Percentiles rank a stretch among this genome's conserved stretches.
These are phyloP conservation scores for Pipistrellus pygmaeus DNA, from an alignment of 2,797 vertebrate genomes.

Conservation along the genomic window DNA sequence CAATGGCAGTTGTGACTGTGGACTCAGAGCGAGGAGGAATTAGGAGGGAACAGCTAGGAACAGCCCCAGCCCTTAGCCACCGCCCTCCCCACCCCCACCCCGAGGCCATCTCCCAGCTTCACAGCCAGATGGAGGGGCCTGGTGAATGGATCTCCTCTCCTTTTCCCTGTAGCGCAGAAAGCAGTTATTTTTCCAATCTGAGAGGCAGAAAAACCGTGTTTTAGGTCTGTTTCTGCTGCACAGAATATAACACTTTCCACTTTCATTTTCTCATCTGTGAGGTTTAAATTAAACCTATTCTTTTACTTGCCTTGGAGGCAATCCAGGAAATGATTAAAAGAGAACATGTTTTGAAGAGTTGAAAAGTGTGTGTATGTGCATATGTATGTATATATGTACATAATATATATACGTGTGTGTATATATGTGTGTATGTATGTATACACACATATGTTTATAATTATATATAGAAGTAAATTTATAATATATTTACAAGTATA, in stretches of 20 bases:
- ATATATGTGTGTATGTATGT: neutral
- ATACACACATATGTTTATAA: neutral
- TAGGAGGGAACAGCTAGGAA: neutral
- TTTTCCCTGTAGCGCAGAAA: neutral
- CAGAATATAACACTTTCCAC: neutral
- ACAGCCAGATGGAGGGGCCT: neutral
- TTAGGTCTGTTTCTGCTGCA: neutral
- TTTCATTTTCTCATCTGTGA: neutral
- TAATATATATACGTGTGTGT: neutral
- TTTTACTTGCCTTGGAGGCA: neutral
- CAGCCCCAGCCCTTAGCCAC: too few species aligned
- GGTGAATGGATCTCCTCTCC: neutral
- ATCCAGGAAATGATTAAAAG: neutral
- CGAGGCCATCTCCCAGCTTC: neutral
- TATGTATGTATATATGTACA: neutral
- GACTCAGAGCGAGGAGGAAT: neutral
- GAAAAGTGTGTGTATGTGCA: neutral
- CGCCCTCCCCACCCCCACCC: too few species aligned
- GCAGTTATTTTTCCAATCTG: neutral
- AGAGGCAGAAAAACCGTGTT: neutral
- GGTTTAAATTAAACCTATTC: neutral
- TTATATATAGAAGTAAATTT: neutral
- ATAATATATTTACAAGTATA: neutral
- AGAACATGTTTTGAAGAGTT: neutral
- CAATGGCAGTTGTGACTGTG: neutral